phyloP scores from a whole-genome alignment of 2,888 invertebrate genomes.

The Scaptomyza cyrtandrae region DNA sequence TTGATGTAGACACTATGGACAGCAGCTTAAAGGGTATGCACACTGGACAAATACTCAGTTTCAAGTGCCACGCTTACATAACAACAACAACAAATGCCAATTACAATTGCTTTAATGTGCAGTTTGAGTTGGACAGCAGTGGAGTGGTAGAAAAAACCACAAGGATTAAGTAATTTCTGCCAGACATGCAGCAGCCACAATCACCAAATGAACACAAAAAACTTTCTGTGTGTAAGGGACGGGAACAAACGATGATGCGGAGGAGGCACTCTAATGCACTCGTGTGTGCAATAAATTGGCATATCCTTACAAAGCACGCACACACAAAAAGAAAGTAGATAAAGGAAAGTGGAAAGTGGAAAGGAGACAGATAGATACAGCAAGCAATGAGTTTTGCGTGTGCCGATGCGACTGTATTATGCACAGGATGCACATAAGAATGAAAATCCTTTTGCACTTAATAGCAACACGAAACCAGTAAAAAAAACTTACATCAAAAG shows the following conservation, averaged over 20 bases:
- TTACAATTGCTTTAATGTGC: conserved; percentile 76
- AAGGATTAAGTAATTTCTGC: conserved; percentile 81
- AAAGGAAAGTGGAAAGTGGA: background rate
- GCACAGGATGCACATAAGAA: conserved; percentile 81
- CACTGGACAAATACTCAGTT: conserved; percentile 53
- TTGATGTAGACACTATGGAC: conserved; percentile 59
- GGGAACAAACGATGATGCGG: conserved; percentile 25
- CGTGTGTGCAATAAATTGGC: conserved; percentile 81
- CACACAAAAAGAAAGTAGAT: conserved; percentile 16
- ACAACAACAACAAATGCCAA: conserved; percentile 76
- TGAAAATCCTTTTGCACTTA: conserved; percentile 81
- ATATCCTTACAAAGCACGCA: conserved; percentile 69
- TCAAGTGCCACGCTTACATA: conserved; percentile 63
- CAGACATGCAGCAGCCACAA: conserved; percentile 82
- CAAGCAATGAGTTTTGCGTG: conserved; percentile 76
- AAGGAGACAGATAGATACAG: conserved; percentile 9
- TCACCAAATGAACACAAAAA: conserved; percentile 80
- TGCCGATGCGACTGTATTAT: conserved; percentile 74
- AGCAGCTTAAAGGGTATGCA: conserved; percentile 52
- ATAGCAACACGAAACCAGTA: conserved; percentile 69
- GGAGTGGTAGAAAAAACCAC: conserved; percentile 57
- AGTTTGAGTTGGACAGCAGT: background rate
- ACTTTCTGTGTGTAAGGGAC: conserved; percentile 57
- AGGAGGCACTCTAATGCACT: conserved; percentile 78
- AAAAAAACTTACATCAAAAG: background rate